These are phyloP conservation scores for Dynastes grantii DNA, from an alignment of 2,888 invertebrate species.

Conservation along the genomic window DNA sequence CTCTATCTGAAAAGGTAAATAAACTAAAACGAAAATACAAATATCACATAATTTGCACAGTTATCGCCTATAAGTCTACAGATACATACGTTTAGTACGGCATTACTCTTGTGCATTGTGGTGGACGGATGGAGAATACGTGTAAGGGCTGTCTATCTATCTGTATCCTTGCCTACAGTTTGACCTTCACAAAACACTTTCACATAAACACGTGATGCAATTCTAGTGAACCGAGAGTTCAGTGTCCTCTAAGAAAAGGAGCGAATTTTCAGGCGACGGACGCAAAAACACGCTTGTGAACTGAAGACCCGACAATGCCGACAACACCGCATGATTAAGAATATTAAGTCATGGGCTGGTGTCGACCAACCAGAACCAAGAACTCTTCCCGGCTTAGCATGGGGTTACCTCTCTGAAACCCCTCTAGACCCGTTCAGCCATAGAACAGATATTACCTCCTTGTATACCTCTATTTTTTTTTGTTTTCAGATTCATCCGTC, in stretches of 20 bases:
- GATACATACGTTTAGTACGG: slow-evolving; percentile 36
- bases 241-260: slow-evolving; percentile 59
- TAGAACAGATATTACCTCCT: slow-evolving; percentile 50
- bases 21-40: slow-evolving; percentile 20
- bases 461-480: slow-evolving; percentile 29
- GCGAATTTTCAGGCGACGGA: slow-evolving; percentile 53
- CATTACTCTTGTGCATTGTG: slow-evolving; percentile 4
- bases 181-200: slow-evolving; percentile 50
- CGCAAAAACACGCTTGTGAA: slow-evolving; percentile 60
- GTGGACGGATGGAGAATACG: not conserved
- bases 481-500: slow-evolving; percentile 40
- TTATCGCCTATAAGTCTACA: not conserved
- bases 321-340: slow-evolving; percentile 62
- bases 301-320: slow-evolving; percentile 61
- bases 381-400: slow-evolving; percentile 59
- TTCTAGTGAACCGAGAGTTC: slow-evolving; percentile 56
- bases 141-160: slow-evolving; percentile 17
- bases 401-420: slow-evolving; percentile 56
- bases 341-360: slow-evolving; percentile 61
- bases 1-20: slow-evolving; percentile 22
- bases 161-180: slow-evolving; percentile 29
- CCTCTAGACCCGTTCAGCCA: slow-evolving; percentile 54
- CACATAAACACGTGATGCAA: slow-evolving; percentile 55
- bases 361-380: slow-evolving; percentile 66
- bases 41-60: slow-evolving; percentile 28